These are phyloP conservation scores for Himalopsyche tibetana DNA, from an alignment of 2,888 invertebrate species.

Conservation along the genomic window DNA sequence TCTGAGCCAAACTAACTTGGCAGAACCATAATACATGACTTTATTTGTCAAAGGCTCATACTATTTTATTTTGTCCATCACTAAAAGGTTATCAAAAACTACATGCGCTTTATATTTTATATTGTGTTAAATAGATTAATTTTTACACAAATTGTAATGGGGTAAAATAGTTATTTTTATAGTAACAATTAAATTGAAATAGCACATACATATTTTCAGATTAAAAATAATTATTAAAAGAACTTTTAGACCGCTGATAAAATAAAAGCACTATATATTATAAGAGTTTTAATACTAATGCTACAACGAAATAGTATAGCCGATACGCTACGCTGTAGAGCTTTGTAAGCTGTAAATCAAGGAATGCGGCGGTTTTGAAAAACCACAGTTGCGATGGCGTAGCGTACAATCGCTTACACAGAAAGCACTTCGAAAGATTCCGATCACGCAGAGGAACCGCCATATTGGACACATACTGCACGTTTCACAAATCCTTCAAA, in stretches of 20 bases:
- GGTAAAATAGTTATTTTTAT: background rate
- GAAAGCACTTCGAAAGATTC: background rate
- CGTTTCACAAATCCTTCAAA: background rate
- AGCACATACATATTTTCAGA: no score
- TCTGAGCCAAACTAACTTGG: no score
- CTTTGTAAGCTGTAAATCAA: background rate
- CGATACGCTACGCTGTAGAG: background rate
- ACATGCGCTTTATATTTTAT: no score
- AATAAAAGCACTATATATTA: background rate
- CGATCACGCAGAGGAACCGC: background rate
- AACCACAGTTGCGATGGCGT: background rate
- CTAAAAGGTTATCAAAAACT: no score
- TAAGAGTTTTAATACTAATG: background rate
- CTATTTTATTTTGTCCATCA: no score
- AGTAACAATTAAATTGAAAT: background rate
- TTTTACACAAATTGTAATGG: no score
- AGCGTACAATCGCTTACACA: background rate
- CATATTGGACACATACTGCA: background rate
- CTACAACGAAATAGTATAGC: background rate
- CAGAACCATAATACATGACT: no score
- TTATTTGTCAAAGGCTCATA: no score
- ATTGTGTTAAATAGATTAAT: no score
- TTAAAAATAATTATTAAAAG: background rate
- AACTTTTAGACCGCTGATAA: background rate
- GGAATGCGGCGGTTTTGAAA: no score